Base-by-base conservation (phyloP, 2,888 invertebrate genomes). In the Cenopis cana region DNA sequence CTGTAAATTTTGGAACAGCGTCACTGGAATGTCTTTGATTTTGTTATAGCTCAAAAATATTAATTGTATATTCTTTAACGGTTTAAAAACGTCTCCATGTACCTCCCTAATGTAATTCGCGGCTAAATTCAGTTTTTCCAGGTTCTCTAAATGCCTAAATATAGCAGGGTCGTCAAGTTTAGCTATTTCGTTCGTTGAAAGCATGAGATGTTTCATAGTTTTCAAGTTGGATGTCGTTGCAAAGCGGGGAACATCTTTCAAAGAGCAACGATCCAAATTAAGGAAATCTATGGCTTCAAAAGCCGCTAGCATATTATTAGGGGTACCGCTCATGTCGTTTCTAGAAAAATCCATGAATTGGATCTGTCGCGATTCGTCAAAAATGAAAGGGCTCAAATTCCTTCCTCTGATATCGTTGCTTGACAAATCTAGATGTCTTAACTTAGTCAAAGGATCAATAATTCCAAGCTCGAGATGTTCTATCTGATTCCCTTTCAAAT, bases 121-220 rank as follows among this genome's bases (percentile, higher is more conserved):
- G 1, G 83, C 78, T n/a, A 93, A 74, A 75, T 91, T 85, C 10
- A 92, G 74, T 69, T 76, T 80, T 74, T 88, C 85, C 41, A 93
- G 77, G 72, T 83, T 84, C 6, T 82, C 81, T 33, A 91, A 76
- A 61, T 85, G 76, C 0, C 73, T 72, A 76, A 90, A 89, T 0
- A 75, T 74, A 3, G 69, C 75, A n/a, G 80, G 69, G 50, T 82
- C 74, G 0, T 78, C 75, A 4, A 89, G 75, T 50, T 73, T 78
- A 1, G 68, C 79, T 75, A 93, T 89, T 76, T 81, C 79, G 75
- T 93, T 93, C 0, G 77, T 79, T 1, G 89, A 86, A 9, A 92
- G 33, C 66, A 84, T 79, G 0, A 91, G 74, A 60, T 84, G 80
- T 71, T 84, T 87, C 77, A 91, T 77, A 1, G 87, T 85, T 54